Evolutionary conservation across 2,797 vertebrate species (phyloP).

Genomic region (Aratinga solstitialis): DNA sequence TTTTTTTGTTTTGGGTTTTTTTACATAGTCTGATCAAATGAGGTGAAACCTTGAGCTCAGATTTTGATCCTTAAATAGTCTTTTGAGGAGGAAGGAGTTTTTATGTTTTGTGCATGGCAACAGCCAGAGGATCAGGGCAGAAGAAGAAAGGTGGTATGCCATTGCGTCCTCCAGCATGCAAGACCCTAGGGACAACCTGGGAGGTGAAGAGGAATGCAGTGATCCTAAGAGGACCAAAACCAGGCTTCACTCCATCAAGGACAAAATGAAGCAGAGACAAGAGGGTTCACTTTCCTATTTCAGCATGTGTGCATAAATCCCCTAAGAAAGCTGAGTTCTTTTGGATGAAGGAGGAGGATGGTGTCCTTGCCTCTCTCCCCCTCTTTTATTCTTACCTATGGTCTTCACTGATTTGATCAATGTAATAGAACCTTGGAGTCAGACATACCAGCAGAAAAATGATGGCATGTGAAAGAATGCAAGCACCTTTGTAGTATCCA

Average conservation of each 20-base stretch:
- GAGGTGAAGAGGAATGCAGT: background rate
- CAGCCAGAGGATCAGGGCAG: background rate
- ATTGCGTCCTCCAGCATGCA: background rate
- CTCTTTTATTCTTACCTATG: background rate
- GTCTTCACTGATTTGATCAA: background rate
- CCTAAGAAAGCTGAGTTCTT: background rate
- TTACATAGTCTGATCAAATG: background rate
- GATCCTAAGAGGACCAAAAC: background rate
- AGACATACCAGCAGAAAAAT: background rate
- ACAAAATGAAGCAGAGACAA: background rate
- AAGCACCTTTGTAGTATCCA: background rate
- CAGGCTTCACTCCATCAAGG: background rate
- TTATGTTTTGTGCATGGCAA: background rate
- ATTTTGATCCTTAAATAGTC: background rate
- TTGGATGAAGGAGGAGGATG: background rate
- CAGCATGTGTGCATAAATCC: background rate
- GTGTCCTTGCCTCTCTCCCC: background rate
- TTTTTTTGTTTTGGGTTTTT: background rate
- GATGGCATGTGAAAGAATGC: background rate
- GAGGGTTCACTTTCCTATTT: background rate
- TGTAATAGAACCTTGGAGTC: background rate
- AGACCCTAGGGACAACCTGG: background rate
- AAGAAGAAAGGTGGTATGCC: background rate
- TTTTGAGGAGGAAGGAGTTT: background rate
- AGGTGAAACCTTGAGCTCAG: background rate